These are phyloP conservation scores for Lycaena phlaeas DNA, from an alignment of 2,888 invertebrate genomes.

Conservation along the genomic window DNA sequence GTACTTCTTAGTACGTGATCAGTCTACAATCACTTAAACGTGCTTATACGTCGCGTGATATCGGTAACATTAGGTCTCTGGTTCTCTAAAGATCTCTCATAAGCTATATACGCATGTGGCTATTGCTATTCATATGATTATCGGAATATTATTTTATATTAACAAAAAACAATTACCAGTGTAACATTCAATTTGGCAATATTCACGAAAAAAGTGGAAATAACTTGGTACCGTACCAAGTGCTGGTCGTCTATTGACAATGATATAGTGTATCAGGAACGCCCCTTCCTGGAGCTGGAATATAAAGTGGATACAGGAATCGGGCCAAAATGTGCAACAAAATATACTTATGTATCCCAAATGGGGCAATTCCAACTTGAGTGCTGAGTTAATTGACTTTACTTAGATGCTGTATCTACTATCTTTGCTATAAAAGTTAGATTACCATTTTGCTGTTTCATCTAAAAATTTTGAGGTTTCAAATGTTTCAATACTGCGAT, in stretches of 20 bases:
- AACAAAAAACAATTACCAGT: background rate
- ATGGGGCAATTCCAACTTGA: constrained; percentile 1
- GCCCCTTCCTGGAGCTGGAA: background rate
- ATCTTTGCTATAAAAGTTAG: background rate
- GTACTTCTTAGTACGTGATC: too few relatives aligned
- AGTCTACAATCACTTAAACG: too few relatives aligned
- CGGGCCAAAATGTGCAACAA: background rate
- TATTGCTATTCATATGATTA: too few relatives aligned
- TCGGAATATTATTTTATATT: too few relatives aligned
- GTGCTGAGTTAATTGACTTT: constrained; percentile 5
- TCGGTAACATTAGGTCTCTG: too few relatives aligned
- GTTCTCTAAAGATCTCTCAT: too few relatives aligned
- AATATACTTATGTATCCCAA: constrained; percentile 1
- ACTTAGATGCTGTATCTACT: background rate
- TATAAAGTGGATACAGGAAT: background rate
- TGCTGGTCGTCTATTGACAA: constrained; percentile 1
- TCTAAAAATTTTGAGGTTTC: too few relatives aligned
- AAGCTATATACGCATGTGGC: too few relatives aligned
- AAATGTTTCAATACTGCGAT: too few relatives aligned
- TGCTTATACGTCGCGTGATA: too few relatives aligned
- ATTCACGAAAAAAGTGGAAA: background rate
- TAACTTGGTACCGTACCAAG: background rate
- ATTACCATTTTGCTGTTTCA: too few relatives aligned
- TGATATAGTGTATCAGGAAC: constrained; percentile 1
- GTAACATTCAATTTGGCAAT: background rate